These are phyloP conservation scores for Agonopterix heracliana DNA, from an alignment of 2,888 invertebrate species.

Conservation along the genomic window DNA sequence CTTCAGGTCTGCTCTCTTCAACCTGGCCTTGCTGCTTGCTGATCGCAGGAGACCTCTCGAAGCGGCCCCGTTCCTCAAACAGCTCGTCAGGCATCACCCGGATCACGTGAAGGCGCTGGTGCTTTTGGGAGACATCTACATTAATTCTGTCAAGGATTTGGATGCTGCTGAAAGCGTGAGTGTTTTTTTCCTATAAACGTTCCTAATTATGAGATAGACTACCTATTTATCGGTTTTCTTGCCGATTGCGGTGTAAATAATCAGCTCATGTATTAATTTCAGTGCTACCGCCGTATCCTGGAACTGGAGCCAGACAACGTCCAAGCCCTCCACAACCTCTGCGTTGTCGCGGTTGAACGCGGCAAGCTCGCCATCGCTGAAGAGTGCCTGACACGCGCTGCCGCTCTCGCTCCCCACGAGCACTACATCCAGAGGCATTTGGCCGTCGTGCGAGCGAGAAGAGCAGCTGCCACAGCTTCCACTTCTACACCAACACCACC, in stretches of 20 bases:
- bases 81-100: conserved; percentile 92
- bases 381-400: conserved; percentile 88
- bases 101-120: conserved; percentile 97
- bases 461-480: conserved; percentile 24
- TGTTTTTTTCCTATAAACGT: conserved; percentile 14
- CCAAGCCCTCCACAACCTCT: conserved; percentile 96
- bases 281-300: conserved; percentile 93
- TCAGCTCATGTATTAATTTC: conserved; percentile 17
- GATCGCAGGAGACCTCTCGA: conserved; percentile 92
- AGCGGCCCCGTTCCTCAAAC: conserved; percentile 94
- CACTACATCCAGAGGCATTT: conserved; percentile 94
- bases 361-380: conserved; percentile 91
- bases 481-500: conserved; percentile 20
- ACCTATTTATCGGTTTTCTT: no score
- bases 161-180: conserved; percentile 95
- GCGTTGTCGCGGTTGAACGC: conserved; percentile 96
- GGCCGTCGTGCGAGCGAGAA: conserved; percentile 87
- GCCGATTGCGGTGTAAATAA: not conserved
- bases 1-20: conserved; percentile 95
- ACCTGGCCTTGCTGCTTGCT: conserved; percentile 91
- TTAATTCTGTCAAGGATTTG: conserved; percentile 95
- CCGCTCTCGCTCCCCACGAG: conserved; percentile 89
- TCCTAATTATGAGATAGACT: no score
- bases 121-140: conserved; percentile 95
- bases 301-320: conserved; percentile 92